These are phyloP conservation scores for Dromius quadrimaculatus DNA, from an alignment of 2,888 invertebrate species.

Conservation along the genomic window DNA sequence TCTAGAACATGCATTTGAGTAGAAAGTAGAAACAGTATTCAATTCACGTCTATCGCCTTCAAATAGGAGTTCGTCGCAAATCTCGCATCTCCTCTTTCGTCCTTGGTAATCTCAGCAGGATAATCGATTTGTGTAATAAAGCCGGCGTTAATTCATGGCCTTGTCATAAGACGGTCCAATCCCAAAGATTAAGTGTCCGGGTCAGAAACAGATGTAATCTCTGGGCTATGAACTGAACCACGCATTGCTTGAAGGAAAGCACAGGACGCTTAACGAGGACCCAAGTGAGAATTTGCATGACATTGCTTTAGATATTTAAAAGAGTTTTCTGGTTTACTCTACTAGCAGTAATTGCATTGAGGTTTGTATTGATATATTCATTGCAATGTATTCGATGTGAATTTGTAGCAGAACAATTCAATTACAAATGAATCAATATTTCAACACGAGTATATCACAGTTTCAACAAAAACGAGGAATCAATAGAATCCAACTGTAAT, in stretches of 20 bases:
- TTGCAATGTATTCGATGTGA: neutral
- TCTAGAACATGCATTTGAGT: no score
- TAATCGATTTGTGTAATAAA: slow-evolving; percentile 51
- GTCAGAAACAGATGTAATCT: slow-evolving; percentile 59
- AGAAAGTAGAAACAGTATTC: no score
- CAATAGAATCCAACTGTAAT: neutral
- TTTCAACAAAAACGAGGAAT: neutral
- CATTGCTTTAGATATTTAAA: no score
- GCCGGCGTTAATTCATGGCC: slow-evolving; percentile 54
- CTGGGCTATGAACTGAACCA: slow-evolving; percentile 17
- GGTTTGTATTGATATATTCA: no score
- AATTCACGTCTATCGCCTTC: no score
- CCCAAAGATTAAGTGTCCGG: slow-evolving; percentile 57
- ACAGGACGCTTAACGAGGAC: neutral
- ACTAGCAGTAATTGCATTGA: no score
- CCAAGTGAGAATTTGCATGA: slow-evolving; percentile 1
- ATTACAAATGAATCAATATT: neutral
- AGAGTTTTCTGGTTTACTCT: no score
- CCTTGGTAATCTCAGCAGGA: slow-evolving; percentile 36
- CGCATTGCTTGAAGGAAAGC: slow-evolving; percentile 4
- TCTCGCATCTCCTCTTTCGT: neutral
- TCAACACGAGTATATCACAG: neutral
- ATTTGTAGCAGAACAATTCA: neutral
- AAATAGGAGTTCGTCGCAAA: no score
- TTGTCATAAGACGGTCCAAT: slow-evolving; percentile 58